These are phyloP conservation scores for Marisa cornuarietis DNA, from an alignment of 1,140 invertebrate genomes.

Conservation along the genomic window DNA sequence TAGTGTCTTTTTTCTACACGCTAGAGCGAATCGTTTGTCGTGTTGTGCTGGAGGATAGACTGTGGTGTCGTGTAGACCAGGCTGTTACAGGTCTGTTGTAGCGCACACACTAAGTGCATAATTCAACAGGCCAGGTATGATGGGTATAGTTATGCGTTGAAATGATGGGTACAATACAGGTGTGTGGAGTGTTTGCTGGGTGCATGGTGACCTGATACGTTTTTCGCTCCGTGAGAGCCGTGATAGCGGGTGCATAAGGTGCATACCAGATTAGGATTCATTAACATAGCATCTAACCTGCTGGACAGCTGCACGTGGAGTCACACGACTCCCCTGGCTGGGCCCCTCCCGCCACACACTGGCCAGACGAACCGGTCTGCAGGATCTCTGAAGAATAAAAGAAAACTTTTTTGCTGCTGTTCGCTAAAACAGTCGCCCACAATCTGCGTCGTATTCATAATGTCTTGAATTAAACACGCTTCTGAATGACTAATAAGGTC, in stretches of 20 bases:
- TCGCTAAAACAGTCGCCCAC: no score
- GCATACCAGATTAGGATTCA: background rate
- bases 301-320: background rate
- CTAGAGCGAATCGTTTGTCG: no score
- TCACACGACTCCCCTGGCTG: background rate
- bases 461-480: background rate
- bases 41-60: background rate
- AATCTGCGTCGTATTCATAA: no score
- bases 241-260: background rate
- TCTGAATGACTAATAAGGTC: background rate
- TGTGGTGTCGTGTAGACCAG: background rate
- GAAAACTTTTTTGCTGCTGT: background rate
- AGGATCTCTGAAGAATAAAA: background rate
- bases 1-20: no score
- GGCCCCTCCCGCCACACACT: background rate
- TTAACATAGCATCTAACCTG: background rate
- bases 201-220: background rate
- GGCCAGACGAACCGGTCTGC: background rate
- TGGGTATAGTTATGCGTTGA: background rate
- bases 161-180: background rate
- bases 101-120: no score
- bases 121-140: no score
- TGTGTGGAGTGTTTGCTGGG: background rate
- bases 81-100: no score
- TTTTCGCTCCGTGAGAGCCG: background rate